Evolutionary conservation across 37 sponge, comb jelly and placozoan genomes (phyloP).

Genomic region (Halichondria panicea): DNA sequence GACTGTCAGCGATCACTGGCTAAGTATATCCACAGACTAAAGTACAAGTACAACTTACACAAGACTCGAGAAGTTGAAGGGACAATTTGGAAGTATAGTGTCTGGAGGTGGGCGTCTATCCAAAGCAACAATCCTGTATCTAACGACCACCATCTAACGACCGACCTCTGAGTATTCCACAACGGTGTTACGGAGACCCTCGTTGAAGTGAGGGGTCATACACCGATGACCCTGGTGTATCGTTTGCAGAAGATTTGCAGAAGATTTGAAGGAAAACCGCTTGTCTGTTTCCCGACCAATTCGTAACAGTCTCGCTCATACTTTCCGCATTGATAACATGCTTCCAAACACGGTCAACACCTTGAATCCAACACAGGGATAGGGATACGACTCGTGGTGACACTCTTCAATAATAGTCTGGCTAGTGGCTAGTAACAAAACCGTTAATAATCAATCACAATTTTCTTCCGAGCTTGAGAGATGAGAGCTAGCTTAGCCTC

Average conservation of each 20-base stretch:
- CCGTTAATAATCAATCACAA: no score
- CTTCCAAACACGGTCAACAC: no score
- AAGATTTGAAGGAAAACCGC: constrained; percentile 20
- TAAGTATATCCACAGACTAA: background rate
- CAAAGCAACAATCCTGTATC: constrained; percentile 15
- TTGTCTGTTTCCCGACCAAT: no score
- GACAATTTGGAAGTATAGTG: constrained; percentile 8
- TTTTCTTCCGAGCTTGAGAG: no score
- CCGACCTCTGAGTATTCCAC: constrained; percentile 32
- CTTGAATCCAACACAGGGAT: no score
- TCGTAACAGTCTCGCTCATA: no score
- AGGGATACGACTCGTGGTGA: no score
- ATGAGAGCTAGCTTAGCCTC: no score
- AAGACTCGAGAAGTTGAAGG: background rate
- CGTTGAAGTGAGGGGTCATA: constrained; percentile 14
- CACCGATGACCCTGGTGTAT: constrained; percentile 24
- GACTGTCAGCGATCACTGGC: background rate
- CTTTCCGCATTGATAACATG: no score
- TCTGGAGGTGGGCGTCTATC: constrained; percentile 17
- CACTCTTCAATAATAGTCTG: no score
- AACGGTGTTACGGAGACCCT: constrained; percentile 17
- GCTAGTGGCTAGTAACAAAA: no score
- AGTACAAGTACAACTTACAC: constrained; percentile 7
- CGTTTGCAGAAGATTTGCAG: no score
- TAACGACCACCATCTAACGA: constrained; percentile 27